Conservation (phyloP, 2,888 invertebrate species). For the Agrotis exclamationis region DNA sequence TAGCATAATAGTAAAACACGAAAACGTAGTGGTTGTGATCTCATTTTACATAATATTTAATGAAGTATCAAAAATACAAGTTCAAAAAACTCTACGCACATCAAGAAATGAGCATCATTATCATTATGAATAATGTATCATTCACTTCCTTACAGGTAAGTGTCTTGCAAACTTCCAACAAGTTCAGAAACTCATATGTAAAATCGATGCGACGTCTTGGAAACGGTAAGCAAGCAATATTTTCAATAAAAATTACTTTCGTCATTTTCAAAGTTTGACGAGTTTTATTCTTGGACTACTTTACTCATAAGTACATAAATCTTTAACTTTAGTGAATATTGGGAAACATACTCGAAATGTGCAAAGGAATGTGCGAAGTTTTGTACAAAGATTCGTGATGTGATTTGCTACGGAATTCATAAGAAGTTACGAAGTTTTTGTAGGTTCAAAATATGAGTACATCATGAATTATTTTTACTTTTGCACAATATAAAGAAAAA, state of each 20-base stretch:
- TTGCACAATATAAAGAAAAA: slow-evolving; percentile 8
- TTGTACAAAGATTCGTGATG: slow-evolving; percentile 6
- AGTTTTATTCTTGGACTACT: slow-evolving; percentile 12
- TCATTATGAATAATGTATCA: slow-evolving; percentile 27
- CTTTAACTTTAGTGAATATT: slow-evolving; percentile 18
- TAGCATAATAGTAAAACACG: neutral
- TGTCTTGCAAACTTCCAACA: slow-evolving; percentile 39
- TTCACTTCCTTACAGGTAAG: slow-evolving; percentile 66
- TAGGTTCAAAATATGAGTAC: slow-evolving; percentile 6
- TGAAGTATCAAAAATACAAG: neutral
- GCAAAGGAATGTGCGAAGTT: slow-evolving; percentile 16
- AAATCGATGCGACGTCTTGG: slow-evolving; percentile 40
- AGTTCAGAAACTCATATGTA: slow-evolving; percentile 38
- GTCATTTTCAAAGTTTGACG: slow-evolving; percentile 17
- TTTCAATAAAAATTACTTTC: slow-evolving; percentile 30
- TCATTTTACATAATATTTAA: neutral
- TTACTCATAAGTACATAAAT: slow-evolving; percentile 3
- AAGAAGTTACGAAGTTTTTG: slow-evolving; percentile 16
- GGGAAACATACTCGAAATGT: slow-evolving; percentile 11
- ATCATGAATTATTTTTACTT: slow-evolving; percentile 12
- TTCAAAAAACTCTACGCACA: neutral
- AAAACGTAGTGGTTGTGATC: too few species aligned
- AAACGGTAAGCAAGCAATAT: slow-evolving; percentile 57
- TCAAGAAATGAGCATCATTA: slow-evolving; percentile 9
- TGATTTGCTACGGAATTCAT: slow-evolving; percentile 16